These are phyloP conservation scores for Quadroppia sp. DNA, from an alignment of 2,888 invertebrate genomes.

Conservation along the genomic window DNA sequence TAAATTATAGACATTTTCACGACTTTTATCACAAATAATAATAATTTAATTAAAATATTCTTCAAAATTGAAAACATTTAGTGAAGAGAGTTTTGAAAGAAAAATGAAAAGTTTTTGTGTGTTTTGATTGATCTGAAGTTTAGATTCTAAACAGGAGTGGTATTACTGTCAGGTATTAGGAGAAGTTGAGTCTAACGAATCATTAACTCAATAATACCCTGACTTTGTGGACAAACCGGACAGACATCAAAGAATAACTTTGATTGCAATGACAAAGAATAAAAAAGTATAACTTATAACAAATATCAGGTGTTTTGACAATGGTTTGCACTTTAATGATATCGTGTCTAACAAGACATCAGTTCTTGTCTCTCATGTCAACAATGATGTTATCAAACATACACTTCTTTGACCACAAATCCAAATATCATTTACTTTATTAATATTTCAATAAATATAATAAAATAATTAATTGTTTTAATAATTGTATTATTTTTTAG, in stretches of 20 bases:
- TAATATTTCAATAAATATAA: too few species aligned
- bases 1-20: not conserved
- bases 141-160: not conserved
- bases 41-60: not conserved
- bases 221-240: not conserved
- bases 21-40: not conserved
- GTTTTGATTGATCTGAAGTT: not conserved
- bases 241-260: constrained; percentile 1
- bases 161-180: not conserved
- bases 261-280: not conserved
- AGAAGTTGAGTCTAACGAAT: not conserved
- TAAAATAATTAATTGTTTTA: too few species aligned
- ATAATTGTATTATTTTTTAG: too few species aligned
- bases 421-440: not conserved
- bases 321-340: not conserved
- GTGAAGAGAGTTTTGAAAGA: too few species aligned
- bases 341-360: not conserved
- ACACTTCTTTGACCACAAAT: not conserved
- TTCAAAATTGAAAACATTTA: too few species aligned
- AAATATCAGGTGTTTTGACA: not conserved
- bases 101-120: not conserved
- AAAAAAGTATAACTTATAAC: not conserved
- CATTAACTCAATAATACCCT: not conserved
- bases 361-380: not conserved
- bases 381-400: not conserved